phyloP scores from a whole-genome alignment of 1,140 invertebrate genomes.

The Brachionus sp. region DNA sequence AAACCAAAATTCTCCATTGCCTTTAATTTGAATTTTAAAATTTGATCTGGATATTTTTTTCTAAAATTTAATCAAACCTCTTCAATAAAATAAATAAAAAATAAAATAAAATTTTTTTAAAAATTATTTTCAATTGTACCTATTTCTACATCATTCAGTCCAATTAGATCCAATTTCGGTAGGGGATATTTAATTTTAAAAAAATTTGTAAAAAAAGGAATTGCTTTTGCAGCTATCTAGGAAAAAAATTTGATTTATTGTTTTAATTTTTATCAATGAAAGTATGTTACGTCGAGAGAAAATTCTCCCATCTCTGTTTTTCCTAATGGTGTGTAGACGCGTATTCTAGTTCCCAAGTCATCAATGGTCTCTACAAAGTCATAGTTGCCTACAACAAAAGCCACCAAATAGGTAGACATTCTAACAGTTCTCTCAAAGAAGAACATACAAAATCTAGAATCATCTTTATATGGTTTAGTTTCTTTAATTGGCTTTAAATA shows the following conservation, averaged over 20 bases:
- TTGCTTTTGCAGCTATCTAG: slow-evolving; percentile 63
- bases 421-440: slow-evolving; percentile 80
- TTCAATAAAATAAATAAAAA: neutral
- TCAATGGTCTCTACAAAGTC: slow-evolving; percentile 74
- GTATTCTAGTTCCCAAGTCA: slow-evolving; percentile 71
- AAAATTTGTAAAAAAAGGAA: slow-evolving; percentile 88
- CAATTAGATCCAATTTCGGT: slow-evolving; percentile 90
- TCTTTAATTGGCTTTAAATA: neutral
- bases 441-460: slow-evolving; percentile 58
- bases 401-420: slow-evolving; percentile 94
- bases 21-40: slow-evolving; percentile 47
- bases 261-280: neutral
- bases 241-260: neutral
- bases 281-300: slow-evolving; percentile 74
- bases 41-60: neutral
- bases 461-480: neutral
- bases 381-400: slow-evolving; percentile 85
- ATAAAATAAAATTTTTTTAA: neutral
- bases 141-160: slow-evolving; percentile 74
- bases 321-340: slow-evolving; percentile 85
- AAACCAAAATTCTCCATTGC: slow-evolving; percentile 61
- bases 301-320: slow-evolving; percentile 87
- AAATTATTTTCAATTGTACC: slow-evolving; percentile 49
- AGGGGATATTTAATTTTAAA: slow-evolving; percentile 90
- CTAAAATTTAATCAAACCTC: neutral